These are phyloP conservation scores for Streblospio benedicti DNA, from an alignment of 1,140 invertebrate species.

Conservation along the genomic window DNA sequence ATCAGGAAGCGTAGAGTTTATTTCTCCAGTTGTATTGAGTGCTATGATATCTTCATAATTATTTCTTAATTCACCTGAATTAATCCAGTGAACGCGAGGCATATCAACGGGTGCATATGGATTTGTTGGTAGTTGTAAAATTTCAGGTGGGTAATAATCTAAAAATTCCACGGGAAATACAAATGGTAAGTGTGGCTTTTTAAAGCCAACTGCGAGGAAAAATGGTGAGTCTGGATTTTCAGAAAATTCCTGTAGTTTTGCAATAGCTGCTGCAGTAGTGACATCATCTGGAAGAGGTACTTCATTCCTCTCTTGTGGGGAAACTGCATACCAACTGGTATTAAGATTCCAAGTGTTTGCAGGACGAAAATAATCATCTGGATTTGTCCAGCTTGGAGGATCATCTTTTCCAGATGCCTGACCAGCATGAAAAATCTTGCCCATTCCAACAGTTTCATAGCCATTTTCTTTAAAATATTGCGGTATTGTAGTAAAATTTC, in stretches of 20 bases:
- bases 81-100: constrained; percentile 20
- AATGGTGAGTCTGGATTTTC: constrained; percentile 3
- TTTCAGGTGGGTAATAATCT: constrained; percentile 8
- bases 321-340: constrained; percentile 2
- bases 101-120: constrained; percentile 20
- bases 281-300: constrained; percentile 6
- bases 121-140: constrained; percentile 17
- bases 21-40: not conserved
- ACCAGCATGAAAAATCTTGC: constrained; percentile 18
- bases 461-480: constrained; percentile 19
- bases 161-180: constrained; percentile 5
- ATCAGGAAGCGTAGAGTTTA: constrained; percentile 12
- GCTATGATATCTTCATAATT: constrained; percentile 1
- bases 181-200: constrained; percentile 11
- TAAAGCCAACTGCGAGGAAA: constrained; percentile 13
- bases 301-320: not conserved
- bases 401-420: constrained; percentile 13
- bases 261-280: not conserved
- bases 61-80: constrained; percentile 16
- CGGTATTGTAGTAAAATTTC: constrained; percentile 18
- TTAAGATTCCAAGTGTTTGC: not conserved
- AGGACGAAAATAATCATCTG: constrained; percentile 9
- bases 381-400: constrained; percentile 18
- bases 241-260: constrained; percentile 8
- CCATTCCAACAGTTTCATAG: constrained; percentile 16